These are phyloP conservation scores for Lomographa bimaculata DNA, from an alignment of 2,888 invertebrate genomes.

Conservation along the genomic window DNA sequence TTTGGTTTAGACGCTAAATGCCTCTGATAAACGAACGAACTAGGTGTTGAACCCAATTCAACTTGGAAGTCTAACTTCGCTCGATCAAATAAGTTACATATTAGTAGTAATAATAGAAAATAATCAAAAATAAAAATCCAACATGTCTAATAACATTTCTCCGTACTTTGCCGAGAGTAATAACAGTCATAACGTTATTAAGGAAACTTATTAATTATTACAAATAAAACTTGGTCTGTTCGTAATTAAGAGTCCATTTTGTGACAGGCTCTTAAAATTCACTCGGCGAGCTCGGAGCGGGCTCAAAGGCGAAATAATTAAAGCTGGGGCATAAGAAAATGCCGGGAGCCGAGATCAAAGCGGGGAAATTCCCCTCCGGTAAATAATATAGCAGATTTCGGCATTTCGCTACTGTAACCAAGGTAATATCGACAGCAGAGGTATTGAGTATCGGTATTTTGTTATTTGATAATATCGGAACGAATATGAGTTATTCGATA, in stretches of 20 bases:
- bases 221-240: slow-evolving; percentile 66
- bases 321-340: slow-evolving; percentile 75
- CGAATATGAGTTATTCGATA: no score
- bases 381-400: slow-evolving; percentile 68
- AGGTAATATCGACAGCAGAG: slow-evolving; percentile 22
- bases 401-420: slow-evolving; percentile 34
- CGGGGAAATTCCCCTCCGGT: slow-evolving; percentile 63
- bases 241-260: slow-evolving; percentile 80
- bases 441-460: slow-evolving; percentile 19
- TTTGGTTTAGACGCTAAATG: no score
- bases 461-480: no score
- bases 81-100: no score
- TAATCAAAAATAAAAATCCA: no score
- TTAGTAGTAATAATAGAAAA: no score
- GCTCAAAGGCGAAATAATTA: slow-evolving; percentile 81
- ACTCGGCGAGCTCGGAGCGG: slow-evolving; percentile 62
- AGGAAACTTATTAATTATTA: slow-evolving; percentile 72
- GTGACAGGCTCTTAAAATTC: slow-evolving; percentile 80
- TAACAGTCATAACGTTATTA: slow-evolving; percentile 39
- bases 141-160: no score
- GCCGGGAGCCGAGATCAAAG: slow-evolving; percentile 73
- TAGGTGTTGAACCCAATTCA: no score
- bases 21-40: no score
- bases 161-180: no score
- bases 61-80: no score